A percentile compares a stretch with the other conserved stretches of the same genome.
phyloP scores from a whole-genome alignment of 2,888 invertebrate genomes.

The Sussaba pulchella region DNA sequence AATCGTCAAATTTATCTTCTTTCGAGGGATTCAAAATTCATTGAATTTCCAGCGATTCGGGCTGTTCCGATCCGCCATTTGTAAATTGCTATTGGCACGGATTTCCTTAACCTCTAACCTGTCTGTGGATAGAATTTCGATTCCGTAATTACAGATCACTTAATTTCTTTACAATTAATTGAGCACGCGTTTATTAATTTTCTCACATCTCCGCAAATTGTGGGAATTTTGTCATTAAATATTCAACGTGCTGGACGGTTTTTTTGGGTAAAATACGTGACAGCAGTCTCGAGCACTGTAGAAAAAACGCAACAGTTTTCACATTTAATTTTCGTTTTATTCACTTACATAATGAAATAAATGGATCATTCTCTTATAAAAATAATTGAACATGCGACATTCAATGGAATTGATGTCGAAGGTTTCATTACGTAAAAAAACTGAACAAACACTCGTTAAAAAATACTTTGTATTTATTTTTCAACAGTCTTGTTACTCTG shows the following conservation, averaged over 20 bases:
- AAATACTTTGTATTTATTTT: slow-evolving; percentile 55
- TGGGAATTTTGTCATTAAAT: too few relatives aligned
- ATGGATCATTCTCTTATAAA: not conserved
- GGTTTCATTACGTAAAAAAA: not conserved
- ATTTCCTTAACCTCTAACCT: too few relatives aligned
- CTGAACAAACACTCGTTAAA: not conserved
- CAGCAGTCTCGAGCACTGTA: too few relatives aligned
- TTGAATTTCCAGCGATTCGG: too few relatives aligned
- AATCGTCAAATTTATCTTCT: slow-evolving; percentile 10
- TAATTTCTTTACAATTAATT: too few relatives aligned
- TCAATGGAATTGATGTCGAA: too few relatives aligned
- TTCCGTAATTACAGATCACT: too few relatives aligned
- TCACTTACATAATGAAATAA: not conserved
- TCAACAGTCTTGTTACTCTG: slow-evolving; percentile 38
- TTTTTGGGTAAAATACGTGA: too few relatives aligned
- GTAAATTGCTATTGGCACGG: slow-evolving; percentile 3
- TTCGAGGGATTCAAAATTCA: not conserved
- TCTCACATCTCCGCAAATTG: too few relatives aligned
- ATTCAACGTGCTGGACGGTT: too few relatives aligned
- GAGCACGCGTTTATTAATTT: too few relatives aligned
- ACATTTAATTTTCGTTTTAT: not conserved
- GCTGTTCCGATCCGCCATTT: slow-evolving; percentile 6
- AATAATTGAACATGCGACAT: not conserved
- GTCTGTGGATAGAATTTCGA: too few relatives aligned
- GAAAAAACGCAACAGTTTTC: not conserved